phyloP scores from a whole-genome alignment of 2,797 vertebrate species.

The Onychomys leucogaster region DNA sequence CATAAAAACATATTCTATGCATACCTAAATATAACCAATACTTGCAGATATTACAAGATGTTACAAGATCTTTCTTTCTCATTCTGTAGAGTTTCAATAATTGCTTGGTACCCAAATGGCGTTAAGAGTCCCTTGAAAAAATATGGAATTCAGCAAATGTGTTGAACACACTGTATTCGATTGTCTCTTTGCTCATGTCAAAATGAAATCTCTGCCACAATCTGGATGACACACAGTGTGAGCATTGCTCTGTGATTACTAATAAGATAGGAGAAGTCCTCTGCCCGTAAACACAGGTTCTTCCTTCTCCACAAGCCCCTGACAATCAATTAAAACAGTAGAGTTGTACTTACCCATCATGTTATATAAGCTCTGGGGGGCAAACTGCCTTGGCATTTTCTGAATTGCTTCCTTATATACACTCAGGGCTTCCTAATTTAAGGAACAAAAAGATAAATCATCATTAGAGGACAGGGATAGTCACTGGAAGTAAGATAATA shows the following conservation, averaged over 20 bases:
- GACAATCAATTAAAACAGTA: constrained; percentile 56
- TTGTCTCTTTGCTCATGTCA: background rate
- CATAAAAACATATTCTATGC: background rate
- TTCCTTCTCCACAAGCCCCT: constrained; percentile 26
- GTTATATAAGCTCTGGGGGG: constrained; percentile 99
- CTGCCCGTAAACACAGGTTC: constrained; percentile 32
- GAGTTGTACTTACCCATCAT: constrained; percentile 96
- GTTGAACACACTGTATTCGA: background rate
- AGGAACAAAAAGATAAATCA: constrained; percentile 60
- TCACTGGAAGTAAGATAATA: constrained; percentile 68
- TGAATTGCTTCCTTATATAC: constrained; percentile 98
- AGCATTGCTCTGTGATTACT: constrained; percentile 27
- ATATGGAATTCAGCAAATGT: background rate
- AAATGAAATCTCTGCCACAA: background rate
- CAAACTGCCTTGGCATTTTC: constrained; percentile 99
- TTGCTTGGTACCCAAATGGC: background rate
- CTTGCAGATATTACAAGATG: background rate
- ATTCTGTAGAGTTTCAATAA: background rate
- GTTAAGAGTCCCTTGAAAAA: background rate
- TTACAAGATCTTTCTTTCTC: background rate
- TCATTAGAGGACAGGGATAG: constrained; percentile 60
- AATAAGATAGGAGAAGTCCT: constrained; percentile 50
- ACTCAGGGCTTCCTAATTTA: constrained; percentile 94
- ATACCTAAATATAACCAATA: background rate
- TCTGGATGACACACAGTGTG: constrained; percentile 2